A percentile compares a stretch with the other conserved stretches of the same genome.
phyloP scores from a whole-genome alignment of 2,797 vertebrate species.

The Phataginus tricuspis region DNA sequence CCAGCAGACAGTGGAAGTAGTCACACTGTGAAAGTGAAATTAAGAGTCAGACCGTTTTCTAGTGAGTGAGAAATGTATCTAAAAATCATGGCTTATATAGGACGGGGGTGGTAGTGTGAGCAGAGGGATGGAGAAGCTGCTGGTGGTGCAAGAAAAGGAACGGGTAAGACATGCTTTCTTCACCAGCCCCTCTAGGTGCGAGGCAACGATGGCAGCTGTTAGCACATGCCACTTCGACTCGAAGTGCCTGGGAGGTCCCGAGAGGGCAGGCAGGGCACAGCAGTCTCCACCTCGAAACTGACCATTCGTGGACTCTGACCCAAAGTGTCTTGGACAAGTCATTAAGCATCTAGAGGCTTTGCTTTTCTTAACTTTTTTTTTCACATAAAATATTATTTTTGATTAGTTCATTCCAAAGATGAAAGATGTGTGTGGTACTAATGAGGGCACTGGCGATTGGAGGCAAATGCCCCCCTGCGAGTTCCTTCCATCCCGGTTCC shows the following conservation, averaged over 20 bases:
- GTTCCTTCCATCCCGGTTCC: neutral
- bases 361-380: neutral
- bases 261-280: neutral
- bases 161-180: neutral
- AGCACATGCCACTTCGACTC: neutral
- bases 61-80: neutral
- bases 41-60: slow-evolving; percentile 56
- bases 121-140: neutral
- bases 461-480: neutral
- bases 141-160: neutral
- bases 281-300: neutral
- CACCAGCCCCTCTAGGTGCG: neutral
- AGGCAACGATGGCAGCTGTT: neutral
- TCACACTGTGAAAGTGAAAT: slow-evolving; percentile 58
- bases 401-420: neutral
- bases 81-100: neutral
- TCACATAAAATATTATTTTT: neutral
- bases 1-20: slow-evolving; percentile 23
- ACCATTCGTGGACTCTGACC: neutral
- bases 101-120: neutral
- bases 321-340: neutral
- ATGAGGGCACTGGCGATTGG: too few relatives aligned
- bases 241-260: neutral
- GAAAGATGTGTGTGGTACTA: neutral
- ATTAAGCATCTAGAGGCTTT: neutral